Evolutionary conservation across 2,113 vertebrate genomes (phyloP).

Genomic region (Ciconia boyciana): DNA sequence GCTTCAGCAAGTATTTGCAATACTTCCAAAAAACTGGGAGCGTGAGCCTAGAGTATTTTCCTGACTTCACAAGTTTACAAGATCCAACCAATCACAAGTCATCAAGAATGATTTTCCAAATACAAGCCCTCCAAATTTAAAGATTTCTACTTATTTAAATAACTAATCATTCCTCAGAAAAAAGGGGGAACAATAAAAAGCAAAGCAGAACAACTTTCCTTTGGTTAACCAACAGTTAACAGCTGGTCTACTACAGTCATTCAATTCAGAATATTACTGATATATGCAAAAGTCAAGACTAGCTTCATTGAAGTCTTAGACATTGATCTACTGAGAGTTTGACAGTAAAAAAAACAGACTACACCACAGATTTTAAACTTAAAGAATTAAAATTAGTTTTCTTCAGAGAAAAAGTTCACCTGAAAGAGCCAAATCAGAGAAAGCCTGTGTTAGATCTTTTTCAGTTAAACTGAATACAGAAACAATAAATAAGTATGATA

Average conservation of each 20-base stretch:
- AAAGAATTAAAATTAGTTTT: background rate
- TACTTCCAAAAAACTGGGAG: background rate
- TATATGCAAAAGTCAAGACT: background rate
- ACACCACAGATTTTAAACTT: background rate
- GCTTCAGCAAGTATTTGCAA: background rate
- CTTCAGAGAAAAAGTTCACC: background rate
- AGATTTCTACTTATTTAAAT: background rate
- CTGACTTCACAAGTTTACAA: background rate
- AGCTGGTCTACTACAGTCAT: background rate
- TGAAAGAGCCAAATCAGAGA: background rate
- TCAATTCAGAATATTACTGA: background rate
- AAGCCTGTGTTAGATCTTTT: background rate
- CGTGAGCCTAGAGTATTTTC: rapidly evolving
- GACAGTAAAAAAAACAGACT: background rate
- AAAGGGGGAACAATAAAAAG: background rate
- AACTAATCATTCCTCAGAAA: background rate
- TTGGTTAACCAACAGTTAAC: background rate
- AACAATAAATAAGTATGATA: background rate
- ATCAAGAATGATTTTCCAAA: background rate
- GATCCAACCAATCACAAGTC: background rate
- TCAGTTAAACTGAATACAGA: background rate
- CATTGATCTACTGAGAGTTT: background rate
- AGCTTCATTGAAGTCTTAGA: background rate
- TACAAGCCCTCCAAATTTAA: background rate
- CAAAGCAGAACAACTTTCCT: background rate